Evolutionary conservation across 2,113 vertebrate species (phyloP).

Genomic region (Alligator sinensis): DNA sequence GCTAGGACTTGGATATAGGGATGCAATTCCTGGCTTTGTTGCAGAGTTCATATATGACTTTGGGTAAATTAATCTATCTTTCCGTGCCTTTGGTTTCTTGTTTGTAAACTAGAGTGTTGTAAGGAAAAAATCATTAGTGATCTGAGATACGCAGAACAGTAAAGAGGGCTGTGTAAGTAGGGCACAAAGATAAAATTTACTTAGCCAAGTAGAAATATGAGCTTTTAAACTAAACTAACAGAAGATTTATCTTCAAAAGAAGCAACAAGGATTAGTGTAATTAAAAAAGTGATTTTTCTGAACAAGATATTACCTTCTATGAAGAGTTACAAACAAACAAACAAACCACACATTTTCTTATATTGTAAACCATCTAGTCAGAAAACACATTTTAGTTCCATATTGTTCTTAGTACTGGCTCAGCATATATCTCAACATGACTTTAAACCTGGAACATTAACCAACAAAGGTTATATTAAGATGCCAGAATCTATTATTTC

Average conservation of each 20-base stretch:
- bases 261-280: neutral
- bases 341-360: neutral
- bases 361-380: neutral
- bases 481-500: neutral
- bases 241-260: neutral
- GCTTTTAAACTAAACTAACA: neutral
- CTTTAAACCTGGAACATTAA: neutral
- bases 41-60: neutral
- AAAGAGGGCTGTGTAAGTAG: no score
- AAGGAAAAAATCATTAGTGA: neutral
- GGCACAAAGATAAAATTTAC: neutral
- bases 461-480: neutral
- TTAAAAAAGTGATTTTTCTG: slow-evolving; percentile 11
- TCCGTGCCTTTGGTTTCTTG: neutral
- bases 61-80: neutral
- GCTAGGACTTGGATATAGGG: neutral
- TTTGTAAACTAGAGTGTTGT: neutral
- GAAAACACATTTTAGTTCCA: neutral
- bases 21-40: neutral
- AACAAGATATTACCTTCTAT: neutral
- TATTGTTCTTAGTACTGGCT: neutral
- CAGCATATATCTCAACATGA: neutral
- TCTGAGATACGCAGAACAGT: neutral
- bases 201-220: neutral
- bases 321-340: neutral